These are phyloP conservation scores for Paramormyrops hopkinsi DNA, from an alignment of 2,797 vertebrate species.

Conservation along the genomic window DNA sequence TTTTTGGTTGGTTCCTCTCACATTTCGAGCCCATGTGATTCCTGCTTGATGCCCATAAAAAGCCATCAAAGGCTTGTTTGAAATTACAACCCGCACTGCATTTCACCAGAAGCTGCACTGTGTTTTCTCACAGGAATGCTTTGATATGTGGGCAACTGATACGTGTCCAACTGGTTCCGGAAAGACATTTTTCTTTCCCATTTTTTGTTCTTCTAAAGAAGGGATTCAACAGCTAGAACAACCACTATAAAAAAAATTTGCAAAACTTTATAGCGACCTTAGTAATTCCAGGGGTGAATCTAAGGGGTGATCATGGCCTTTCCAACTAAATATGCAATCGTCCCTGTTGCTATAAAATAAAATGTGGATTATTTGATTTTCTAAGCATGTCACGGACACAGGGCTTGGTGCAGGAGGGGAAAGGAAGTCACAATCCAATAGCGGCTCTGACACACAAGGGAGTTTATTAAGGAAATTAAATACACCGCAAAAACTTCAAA, in stretches of 20 bases:
- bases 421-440: not conserved
- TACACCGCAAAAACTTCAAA: not conserved
- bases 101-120: not conserved
- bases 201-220: not conserved
- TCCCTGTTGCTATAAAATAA: not conserved
- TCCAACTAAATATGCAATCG: not conserved
- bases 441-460: too few species aligned
- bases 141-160: not conserved
- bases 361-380: not conserved
- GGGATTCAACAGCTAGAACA: not conserved
- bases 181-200: not conserved
- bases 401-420: not conserved
- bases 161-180: not conserved
- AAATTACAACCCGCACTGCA: not conserved
- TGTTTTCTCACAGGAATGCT: not conserved
- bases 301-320: not conserved
- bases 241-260: not conserved
- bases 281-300: not conserved
- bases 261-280: not conserved
- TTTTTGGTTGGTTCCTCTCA: not conserved
- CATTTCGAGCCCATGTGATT: not conserved
- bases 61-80: not conserved
- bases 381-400: not conserved
- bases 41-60: not conserved
- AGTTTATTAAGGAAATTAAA: not conserved